A percentile compares a stretch with the other conserved stretches of the same genome.
Conservation (phyloP, 1,140 invertebrate genomes). For the Medauroidea extradentata region DNA sequence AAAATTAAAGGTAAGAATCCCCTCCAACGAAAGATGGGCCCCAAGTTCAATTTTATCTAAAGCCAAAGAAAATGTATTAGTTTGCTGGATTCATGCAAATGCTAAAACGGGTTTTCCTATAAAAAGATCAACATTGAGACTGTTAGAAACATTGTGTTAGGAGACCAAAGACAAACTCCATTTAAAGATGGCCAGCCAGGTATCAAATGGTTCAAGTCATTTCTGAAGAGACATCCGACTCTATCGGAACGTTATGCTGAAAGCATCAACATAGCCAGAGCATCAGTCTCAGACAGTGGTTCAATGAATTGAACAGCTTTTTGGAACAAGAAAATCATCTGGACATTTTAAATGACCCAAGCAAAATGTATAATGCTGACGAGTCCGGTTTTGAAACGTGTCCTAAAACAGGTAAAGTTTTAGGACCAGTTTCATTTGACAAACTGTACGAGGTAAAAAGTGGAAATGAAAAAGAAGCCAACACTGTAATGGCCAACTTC, state of each 20-base stretch:
- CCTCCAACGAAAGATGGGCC: background rate
- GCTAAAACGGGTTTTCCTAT: background rate
- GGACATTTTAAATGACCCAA: conserved; percentile 30
- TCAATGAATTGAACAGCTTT: conserved; percentile 31
- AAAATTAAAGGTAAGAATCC: background rate
- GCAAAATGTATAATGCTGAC: conserved; percentile 27
- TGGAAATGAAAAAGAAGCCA: conserved; percentile 6
- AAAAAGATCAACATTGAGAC: background rate
- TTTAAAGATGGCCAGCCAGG: conserved; percentile 23
- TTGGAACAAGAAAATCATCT: conserved; percentile 22
- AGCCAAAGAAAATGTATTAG: background rate
- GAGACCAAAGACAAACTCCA: background rate
- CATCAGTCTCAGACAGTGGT: conserved; percentile 37
- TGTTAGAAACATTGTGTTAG: background rate
- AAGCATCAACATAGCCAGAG: conserved; percentile 33
- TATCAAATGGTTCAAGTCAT: conserved; percentile 36
- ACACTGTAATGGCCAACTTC: conserved; percentile 28
- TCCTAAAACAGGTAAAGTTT: conserved; percentile 22
- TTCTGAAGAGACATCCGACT: conserved; percentile 36
- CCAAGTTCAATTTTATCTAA: conserved; percentile 1
- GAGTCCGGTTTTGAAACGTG: conserved; percentile 29
- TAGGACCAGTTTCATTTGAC: conserved; percentile 15
- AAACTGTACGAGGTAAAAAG: background rate
- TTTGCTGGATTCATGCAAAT: background rate
- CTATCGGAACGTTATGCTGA: conserved; percentile 30